Conservation (phyloP, 1,140 invertebrate species). For the Acromyrmex heyeri region DNA sequence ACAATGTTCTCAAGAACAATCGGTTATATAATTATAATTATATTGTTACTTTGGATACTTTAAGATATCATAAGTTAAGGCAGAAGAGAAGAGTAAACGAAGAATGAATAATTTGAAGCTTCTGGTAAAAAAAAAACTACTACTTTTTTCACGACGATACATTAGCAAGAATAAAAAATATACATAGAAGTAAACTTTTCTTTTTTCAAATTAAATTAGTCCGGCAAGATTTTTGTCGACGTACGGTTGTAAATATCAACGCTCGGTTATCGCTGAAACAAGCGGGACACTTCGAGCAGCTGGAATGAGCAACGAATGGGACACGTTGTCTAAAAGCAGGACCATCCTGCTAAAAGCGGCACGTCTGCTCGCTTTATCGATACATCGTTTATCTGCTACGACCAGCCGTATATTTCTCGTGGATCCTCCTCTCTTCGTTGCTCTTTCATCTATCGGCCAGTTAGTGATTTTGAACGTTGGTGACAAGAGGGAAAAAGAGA, state of each 20-base stretch:
- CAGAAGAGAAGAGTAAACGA: not conserved
- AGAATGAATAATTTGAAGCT: not conserved
- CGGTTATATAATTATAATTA: no score
- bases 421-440: constrained; percentile 33
- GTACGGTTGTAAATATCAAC: constrained; percentile 7
- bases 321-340: constrained; percentile 47
- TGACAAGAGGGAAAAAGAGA: constrained; percentile 32
- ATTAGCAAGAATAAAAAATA: not conserved
- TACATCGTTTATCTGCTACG: constrained; percentile 74
- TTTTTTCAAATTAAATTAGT: constrained; percentile 14
- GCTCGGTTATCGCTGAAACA: constrained; percentile 20
- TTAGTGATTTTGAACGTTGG: constrained; percentile 60
- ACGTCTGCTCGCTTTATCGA: constrained; percentile 62
- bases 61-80: not conserved
- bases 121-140: not conserved
- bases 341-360: constrained; percentile 41
- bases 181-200: not conserved
- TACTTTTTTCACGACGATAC: not conserved
- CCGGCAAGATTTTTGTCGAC: not conserved
- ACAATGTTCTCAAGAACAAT: no score
- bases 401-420: constrained; percentile 70
- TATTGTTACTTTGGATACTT: no score
- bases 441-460: constrained; percentile 46
- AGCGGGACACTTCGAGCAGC: not conserved
- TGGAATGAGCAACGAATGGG: constrained; percentile 26